Conservation (phyloP, 2,113 vertebrate species). For the Nerophis lumbriciformis region DNA sequence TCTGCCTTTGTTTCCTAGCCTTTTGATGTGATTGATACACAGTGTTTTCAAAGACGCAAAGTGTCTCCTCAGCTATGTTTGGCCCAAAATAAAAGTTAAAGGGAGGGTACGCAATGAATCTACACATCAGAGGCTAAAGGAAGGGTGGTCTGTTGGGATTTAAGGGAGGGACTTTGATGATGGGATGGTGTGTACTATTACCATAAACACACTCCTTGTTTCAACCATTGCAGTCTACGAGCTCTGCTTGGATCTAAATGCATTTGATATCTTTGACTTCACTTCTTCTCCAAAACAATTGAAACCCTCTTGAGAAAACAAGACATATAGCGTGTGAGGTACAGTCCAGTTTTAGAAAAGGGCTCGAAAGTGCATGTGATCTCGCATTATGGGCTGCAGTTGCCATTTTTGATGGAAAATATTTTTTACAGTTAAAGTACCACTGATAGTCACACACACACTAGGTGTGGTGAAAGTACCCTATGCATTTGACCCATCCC, state of each 20-base stretch:
- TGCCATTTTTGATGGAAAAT: too few relatives aligned
- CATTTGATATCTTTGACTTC: conserved; percentile 1
- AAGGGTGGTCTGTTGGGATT: conserved; percentile 40
- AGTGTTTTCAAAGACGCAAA: conserved; percentile 64
- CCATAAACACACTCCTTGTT: conserved; percentile 33
- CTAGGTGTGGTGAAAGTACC: too few relatives aligned
- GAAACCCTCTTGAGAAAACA: not conserved
- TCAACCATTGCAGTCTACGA: conserved; percentile 12
- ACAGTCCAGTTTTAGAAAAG: too few relatives aligned
- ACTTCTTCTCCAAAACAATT: conserved; percentile 1
- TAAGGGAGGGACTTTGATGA: conserved; percentile 46
- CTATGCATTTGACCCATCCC: too few relatives aligned
- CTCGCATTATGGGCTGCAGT: too few relatives aligned
- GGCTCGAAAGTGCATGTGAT: too few relatives aligned
- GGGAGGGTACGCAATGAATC: conserved; percentile 34
- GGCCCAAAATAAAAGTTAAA: conserved; percentile 67
- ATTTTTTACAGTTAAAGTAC: too few relatives aligned
- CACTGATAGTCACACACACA: too few relatives aligned
- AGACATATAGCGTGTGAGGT: too few relatives aligned
- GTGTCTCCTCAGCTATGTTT: conserved; percentile 65
- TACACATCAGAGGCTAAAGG: conserved; percentile 55
- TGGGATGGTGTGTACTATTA: conserved; percentile 35
- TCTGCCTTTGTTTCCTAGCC: conserved; percentile 60
- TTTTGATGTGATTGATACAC: conserved; percentile 67
- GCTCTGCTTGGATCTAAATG: conserved; percentile 1